Conservation (phyloP, 2,113 vertebrate species). For the Aleadryas rufinucha region DNA sequence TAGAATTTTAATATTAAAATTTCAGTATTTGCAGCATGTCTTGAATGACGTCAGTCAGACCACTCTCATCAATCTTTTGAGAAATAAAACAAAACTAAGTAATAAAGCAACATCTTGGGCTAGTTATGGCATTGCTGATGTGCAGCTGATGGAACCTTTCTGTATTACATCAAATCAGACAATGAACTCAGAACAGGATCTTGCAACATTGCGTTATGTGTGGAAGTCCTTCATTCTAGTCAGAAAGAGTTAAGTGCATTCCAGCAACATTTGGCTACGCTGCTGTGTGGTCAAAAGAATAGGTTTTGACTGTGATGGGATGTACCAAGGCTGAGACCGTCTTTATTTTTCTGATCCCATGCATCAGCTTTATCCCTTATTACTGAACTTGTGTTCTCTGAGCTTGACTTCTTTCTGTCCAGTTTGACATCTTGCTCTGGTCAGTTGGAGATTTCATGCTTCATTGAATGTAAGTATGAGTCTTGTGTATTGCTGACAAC, state of each 20-base stretch:
- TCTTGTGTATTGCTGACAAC: not conserved
- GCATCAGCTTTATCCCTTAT: not conserved
- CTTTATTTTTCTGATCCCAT: not conserved
- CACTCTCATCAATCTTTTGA: not conserved
- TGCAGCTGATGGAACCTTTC: not conserved
- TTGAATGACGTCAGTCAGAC: not conserved
- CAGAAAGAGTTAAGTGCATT: not conserved
- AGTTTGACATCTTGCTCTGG: not conserved
- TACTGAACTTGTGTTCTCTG: not conserved
- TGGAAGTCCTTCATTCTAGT: not conserved
- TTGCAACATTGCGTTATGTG: not conserved
- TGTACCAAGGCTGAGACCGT: not conserved
- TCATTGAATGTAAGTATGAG: not conserved
- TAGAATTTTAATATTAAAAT: conserved; percentile 12
- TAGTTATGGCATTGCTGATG: not conserved
- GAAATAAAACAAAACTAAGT: not conserved
- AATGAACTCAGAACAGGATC: not conserved
- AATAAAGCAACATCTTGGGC: not conserved
- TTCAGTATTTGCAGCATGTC: not conserved
- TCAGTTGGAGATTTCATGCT: not conserved
- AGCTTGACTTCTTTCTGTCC: not conserved
- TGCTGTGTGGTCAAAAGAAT: not conserved
- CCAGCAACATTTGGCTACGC: not conserved
- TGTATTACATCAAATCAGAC: not conserved
- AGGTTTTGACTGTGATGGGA: not conserved